Base-by-base conservation (phyloP, 2,888 invertebrate species). In the Dilophus febrilis region DNA sequence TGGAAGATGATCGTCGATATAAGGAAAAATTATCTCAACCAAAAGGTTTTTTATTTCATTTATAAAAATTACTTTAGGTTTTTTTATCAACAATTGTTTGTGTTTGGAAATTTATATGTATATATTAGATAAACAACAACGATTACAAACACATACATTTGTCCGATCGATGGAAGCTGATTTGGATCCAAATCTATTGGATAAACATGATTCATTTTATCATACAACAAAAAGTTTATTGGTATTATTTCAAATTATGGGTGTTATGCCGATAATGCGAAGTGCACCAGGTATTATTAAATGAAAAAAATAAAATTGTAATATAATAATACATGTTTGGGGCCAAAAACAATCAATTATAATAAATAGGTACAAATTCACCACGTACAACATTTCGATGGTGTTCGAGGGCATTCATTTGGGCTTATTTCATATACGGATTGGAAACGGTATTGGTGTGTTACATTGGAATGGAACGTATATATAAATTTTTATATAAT, bases 191-290 rank as follows among this genome's bases (percentile, higher is more conserved):
- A 64, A 67, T 1, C 57, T 76, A 1, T 54, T 79, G 46, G 76
- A 77, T 45, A 62, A 72, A 42, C 75, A 77, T 42, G 79, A 79
- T 52, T 75, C 72, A 41, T 80, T 79, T 51, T 79, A 79, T 51
- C 59, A 72, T 13, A 78, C 71, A 0, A 80, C 79, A 1, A 78
- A 77, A 54, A 77, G 77, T 49, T 56, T 80, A 33, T 55, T 80
- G 45, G 74, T 76, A 1, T 59, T 80, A 4, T 80, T 80, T 50
- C 79, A 80, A 56, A 74, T 79, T 32, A 79, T 77, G 78, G 79
- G 79, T 3, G 66, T 79, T 0, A 79, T 79, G 79, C 79, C 79
- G 1, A 37, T 80, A 32, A 75, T 77, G 65, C 65, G 78, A 33
- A 72, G 72, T 35, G 67, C 71, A 3, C 66, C 63, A 49, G 61